These are phyloP conservation scores for Mellivora capensis DNA, from an alignment of 2,113 vertebrate genomes.

Conservation along the genomic window DNA sequence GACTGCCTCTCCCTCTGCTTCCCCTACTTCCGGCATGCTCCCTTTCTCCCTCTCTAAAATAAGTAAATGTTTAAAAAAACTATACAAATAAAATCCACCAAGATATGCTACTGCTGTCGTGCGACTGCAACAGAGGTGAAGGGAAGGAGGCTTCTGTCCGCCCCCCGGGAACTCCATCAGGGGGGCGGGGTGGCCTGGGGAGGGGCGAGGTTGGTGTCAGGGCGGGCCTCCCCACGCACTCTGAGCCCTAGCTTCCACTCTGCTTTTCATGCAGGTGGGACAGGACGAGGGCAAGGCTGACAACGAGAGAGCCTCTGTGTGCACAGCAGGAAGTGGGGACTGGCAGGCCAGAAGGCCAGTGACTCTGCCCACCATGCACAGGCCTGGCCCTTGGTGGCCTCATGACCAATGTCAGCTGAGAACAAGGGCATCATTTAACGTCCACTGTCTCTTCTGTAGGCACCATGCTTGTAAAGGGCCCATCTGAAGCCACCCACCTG, in stretches of 20 bases:
- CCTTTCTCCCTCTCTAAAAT: not conserved
- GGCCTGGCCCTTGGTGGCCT: not conserved
- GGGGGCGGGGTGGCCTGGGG: not conserved
- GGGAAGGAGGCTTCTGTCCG: rapidly evolving
- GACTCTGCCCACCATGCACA: not conserved
- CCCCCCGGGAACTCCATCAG: rapidly evolving
- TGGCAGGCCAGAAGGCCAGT: not conserved
- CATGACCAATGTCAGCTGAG: not conserved
- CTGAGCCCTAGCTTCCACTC: not conserved
- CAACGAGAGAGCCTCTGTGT: not conserved
- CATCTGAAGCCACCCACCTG: not conserved
- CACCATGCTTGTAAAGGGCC: not conserved
- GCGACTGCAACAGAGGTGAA: not conserved
- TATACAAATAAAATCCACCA: not conserved
- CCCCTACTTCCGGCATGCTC: not conserved
- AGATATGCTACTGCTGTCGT: not conserved
- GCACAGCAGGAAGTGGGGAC: not conserved
- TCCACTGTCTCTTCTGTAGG: not conserved
- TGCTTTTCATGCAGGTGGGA: rapidly evolving
- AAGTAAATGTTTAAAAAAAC: not conserved
- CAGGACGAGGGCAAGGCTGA: not conserved
- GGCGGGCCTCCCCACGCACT: too few species aligned
- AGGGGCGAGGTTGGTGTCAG: not conserved
- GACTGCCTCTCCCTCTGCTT: not conserved
- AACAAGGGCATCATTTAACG: not conserved